Conservation (phyloP, 2,888 invertebrate species). For the Xestia xanthographa region DNA sequence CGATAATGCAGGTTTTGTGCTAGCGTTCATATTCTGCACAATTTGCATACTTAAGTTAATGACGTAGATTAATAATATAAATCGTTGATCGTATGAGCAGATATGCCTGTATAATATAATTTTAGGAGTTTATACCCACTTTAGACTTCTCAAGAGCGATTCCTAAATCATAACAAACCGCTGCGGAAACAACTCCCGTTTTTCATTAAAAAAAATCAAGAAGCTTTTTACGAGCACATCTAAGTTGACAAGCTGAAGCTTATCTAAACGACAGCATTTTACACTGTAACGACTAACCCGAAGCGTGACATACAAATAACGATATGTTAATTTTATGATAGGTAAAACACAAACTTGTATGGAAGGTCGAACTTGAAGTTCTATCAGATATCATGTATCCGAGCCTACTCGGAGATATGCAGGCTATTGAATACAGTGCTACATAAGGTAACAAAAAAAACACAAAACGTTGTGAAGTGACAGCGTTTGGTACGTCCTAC, state of each 20-base stretch:
- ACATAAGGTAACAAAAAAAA: slow-evolving; percentile 56
- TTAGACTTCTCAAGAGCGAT: background rate
- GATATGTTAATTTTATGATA: slow-evolving; percentile 46
- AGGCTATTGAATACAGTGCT: slow-evolving; percentile 31
- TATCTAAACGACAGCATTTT: slow-evolving; percentile 42
- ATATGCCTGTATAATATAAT: slow-evolving; percentile 14
- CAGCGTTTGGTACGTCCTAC: slow-evolving; percentile 66
- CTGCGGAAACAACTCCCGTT: slow-evolving; percentile 3
- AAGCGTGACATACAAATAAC: slow-evolving; percentile 33
- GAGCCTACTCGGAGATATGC: slow-evolving; percentile 5
- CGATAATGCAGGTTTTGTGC: slow-evolving; percentile 39
- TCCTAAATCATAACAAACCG: background rate
- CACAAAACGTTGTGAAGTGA: slow-evolving; percentile 52
- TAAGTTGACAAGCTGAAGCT: slow-evolving; percentile 14
- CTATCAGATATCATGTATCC: slow-evolving; percentile 22
- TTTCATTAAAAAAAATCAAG: slow-evolving; percentile 20
- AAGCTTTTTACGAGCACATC: slow-evolving; percentile 26
- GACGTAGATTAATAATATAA: slow-evolving; percentile 28
- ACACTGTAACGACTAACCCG: slow-evolving; percentile 18
- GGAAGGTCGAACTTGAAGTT: slow-evolving; percentile 17
- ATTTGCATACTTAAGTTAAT: slow-evolving; percentile 56
- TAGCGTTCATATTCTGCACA: slow-evolving; percentile 41
- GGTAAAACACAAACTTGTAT: slow-evolving; percentile 33
- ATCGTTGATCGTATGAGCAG: slow-evolving; percentile 14
- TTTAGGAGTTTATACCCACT: background rate